These are phyloP conservation scores for Eudemis profundana DNA, from an alignment of 2,888 invertebrate species.

Conservation along the genomic window DNA sequence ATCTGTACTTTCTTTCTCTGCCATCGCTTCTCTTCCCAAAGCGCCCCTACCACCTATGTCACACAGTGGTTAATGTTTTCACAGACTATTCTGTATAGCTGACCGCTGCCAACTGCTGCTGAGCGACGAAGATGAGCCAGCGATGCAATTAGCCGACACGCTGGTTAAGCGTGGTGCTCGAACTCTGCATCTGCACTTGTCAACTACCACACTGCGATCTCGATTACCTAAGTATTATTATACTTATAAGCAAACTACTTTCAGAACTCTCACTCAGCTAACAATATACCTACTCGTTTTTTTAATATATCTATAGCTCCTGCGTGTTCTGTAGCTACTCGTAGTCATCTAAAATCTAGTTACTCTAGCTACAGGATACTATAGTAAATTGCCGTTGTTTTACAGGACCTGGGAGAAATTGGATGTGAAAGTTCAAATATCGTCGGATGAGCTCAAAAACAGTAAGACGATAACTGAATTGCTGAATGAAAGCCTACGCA, in stretches of 20 bases:
- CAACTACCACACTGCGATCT: conserved; percentile 44
- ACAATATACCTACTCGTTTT: too few species aligned
- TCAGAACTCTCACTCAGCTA: too few species aligned
- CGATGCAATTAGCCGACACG: conserved; percentile 56
- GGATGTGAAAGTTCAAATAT: conserved; percentile 49
- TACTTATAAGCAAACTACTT: too few species aligned
- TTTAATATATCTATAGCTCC: too few species aligned
- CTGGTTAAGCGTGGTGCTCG: conserved; percentile 60
- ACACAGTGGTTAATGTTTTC: background rate
- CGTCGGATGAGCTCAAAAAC: conserved; percentile 33
- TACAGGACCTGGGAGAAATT: conserved; percentile 51
- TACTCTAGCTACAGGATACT: too few species aligned
- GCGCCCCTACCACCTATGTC: too few species aligned
- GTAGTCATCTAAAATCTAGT: too few species aligned
- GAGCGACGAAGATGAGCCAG: conserved; percentile 54
- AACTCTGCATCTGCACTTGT: conserved; percentile 54
- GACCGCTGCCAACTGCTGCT: conserved; percentile 57
- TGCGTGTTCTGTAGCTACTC: too few species aligned
- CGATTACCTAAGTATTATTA: too few species aligned
- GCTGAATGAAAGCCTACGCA: conserved; percentile 46
- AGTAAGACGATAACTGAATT: conserved; percentile 46
- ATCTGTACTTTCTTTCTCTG: too few species aligned
- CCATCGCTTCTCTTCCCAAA: too few species aligned
- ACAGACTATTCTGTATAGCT: conserved; percentile 54
- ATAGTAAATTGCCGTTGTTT: conserved; percentile 18